phyloP scores from a whole-genome alignment of 2,888 invertebrate genomes.

The Toxonevra muliebris region DNA sequence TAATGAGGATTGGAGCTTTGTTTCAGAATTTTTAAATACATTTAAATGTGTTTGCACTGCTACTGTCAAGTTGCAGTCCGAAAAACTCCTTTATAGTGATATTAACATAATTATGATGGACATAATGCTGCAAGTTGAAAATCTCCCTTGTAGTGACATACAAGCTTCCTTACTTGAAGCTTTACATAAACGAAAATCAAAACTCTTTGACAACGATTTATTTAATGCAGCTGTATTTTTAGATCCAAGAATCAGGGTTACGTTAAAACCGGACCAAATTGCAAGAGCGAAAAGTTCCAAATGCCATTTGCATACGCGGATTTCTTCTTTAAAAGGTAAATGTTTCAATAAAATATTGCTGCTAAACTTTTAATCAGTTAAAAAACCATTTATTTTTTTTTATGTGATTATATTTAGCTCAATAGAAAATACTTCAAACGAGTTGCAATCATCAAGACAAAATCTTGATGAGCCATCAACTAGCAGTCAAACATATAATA shows the following conservation, averaged over 20 bases:
- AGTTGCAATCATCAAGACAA: no score
- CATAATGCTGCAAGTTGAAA: slow-evolving; percentile 28
- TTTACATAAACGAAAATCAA: slow-evolving; percentile 21
- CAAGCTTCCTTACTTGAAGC: slow-evolving; percentile 9
- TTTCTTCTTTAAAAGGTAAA: slow-evolving; percentile 6
- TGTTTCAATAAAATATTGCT: not conserved
- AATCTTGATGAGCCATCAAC: not conserved
- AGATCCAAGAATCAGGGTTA: slow-evolving; percentile 8
- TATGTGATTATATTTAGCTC: no score
- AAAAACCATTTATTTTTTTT: no score
- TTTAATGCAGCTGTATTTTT: slow-evolving; percentile 6
- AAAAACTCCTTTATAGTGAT: slow-evolving; percentile 28
- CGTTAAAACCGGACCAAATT: not conserved
- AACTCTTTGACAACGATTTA: slow-evolving; percentile 15
- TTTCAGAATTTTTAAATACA: slow-evolving; percentile 23
- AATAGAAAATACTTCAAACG: no score
- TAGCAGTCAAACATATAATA: not conserved
- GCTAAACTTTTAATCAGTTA: no score
- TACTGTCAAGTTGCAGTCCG: slow-evolving; percentile 27
- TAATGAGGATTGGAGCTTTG: slow-evolving; percentile 27
- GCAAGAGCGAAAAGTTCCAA: slow-evolving; percentile 5
- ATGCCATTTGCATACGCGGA: not conserved
- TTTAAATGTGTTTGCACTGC: slow-evolving; percentile 21
- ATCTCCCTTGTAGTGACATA: slow-evolving; percentile 14
- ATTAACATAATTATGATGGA: slow-evolving; percentile 29